Evolutionary conservation across 2,888 invertebrate genomes (phyloP).

Genomic region (Blastobasis lacticolella): DNA sequence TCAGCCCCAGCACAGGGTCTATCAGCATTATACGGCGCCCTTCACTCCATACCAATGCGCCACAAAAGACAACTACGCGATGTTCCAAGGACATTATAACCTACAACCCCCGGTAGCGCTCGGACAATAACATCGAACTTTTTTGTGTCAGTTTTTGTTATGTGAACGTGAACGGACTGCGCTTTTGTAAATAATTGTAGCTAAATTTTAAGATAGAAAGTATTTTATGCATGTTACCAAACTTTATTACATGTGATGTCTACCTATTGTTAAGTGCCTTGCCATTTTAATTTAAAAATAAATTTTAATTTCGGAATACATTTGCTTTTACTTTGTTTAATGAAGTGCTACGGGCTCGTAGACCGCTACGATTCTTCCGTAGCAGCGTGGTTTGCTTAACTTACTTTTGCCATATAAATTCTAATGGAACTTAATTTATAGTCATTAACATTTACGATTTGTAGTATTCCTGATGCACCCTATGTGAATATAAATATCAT

Average conservation of each 20-base stretch:
- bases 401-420: too few species aligned
- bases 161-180: too few species aligned
- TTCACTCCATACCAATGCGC: slow-evolving; percentile 61
- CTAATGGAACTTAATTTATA: too few species aligned
- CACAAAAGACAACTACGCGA: slow-evolving; percentile 59
- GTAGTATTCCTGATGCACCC: too few species aligned
- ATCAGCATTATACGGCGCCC: slow-evolving; percentile 55
- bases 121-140: slow-evolving; percentile 40
- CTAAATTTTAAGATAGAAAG: not conserved
- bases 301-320: not conserved
- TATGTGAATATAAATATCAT: too few species aligned
- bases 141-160: not conserved
- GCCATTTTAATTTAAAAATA: slow-evolving; percentile 4
- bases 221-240: slow-evolving; percentile 41
- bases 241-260: slow-evolving; percentile 33
- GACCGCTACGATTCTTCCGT: too few species aligned
- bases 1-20: slow-evolving; percentile 43
- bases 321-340: not conserved
- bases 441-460: too few species aligned
- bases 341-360: too few species aligned
- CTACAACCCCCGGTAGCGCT: slow-evolving; percentile 62
- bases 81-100: slow-evolving; percentile 69
- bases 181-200: slow-evolving; percentile 7
- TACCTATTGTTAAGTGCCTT: slow-evolving; percentile 10
- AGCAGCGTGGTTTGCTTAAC: too few species aligned